Conservation (phyloP, 1,140 invertebrate species). For the Calephelis nemesis region DNA sequence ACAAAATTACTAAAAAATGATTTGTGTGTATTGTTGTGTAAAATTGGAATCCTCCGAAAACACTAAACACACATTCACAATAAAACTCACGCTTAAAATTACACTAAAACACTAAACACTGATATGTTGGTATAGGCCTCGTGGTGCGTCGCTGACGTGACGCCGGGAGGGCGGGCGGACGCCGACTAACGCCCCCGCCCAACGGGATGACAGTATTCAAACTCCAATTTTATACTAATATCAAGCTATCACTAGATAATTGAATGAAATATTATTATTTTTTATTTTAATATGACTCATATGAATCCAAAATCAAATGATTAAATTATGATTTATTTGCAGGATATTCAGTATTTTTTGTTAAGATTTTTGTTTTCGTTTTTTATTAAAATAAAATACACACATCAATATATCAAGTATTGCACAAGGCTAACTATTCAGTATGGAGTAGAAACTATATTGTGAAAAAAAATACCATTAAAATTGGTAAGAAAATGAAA, state of each 20-base stretch:
- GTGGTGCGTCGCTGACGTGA: slow-evolving; percentile 41
- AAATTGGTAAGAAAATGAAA: too few species aligned
- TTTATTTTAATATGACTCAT: too few species aligned
- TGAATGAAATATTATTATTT: too few species aligned
- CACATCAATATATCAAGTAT: too few species aligned
- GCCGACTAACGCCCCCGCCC: slow-evolving; percentile 35
- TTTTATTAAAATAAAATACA: too few species aligned
- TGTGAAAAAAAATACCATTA: too few species aligned
- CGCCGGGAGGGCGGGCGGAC: slow-evolving; percentile 46
- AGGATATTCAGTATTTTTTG: too few species aligned
- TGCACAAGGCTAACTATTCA: too few species aligned
- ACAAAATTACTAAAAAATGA: background rate
- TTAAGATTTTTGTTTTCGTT: too few species aligned
- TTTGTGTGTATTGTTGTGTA: background rate
- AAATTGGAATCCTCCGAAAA: slow-evolving; percentile 12
- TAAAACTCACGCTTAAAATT: slow-evolving; percentile 34
- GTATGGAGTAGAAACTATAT: too few species aligned
- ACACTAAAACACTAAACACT: slow-evolving; percentile 40
- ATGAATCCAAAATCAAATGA: too few species aligned
- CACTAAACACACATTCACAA: slow-evolving; percentile 19
- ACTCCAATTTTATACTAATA: background rate
- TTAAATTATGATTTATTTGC: too few species aligned
- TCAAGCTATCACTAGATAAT: background rate
- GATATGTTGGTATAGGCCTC: slow-evolving; percentile 43
- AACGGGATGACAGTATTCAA: slow-evolving; percentile 16